Evolutionary conservation across 2,888 invertebrate genomes (phyloP).

Genomic region (Heliconius ismenius): DNA sequence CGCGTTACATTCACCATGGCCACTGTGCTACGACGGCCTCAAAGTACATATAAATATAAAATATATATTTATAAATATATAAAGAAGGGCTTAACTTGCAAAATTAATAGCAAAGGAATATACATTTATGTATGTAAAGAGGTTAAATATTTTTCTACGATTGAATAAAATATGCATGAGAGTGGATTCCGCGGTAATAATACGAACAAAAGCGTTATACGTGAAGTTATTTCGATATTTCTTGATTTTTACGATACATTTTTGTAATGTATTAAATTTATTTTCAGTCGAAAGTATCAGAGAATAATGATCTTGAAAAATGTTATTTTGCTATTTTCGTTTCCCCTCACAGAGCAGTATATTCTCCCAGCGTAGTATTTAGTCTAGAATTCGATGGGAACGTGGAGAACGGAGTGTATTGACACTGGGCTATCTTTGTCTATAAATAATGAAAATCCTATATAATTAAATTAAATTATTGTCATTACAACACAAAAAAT

Average conservation of each 20-base stretch:
- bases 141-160: neutral
- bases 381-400: too few species aligned
- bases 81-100: neutral
- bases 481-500: neutral
- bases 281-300: neutral
- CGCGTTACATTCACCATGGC: too few species aligned
- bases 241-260: neutral
- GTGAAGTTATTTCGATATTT: neutral
- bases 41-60: neutral
- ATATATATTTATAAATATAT: slow-evolving; percentile 6
- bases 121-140: neutral
- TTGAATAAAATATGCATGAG: slow-evolving; percentile 7
- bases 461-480: neutral
- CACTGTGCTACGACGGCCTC: too few species aligned
- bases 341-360: too few species aligned
- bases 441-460: neutral
- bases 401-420: neutral
- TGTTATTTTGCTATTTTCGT: too few species aligned
- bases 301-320: too few species aligned
- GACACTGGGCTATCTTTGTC: neutral
- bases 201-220: neutral
- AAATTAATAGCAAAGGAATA: slow-evolving; percentile 1
- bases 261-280: neutral
- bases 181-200: neutral
- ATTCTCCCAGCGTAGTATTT: too few species aligned